A percentile compares a stretch with the other conserved stretches of the same genome.
These are phyloP conservation scores for Paramuricea clavata DNA, from an alignment of 92 coral and sea anemone genomes.

Conservation along the genomic window DNA sequence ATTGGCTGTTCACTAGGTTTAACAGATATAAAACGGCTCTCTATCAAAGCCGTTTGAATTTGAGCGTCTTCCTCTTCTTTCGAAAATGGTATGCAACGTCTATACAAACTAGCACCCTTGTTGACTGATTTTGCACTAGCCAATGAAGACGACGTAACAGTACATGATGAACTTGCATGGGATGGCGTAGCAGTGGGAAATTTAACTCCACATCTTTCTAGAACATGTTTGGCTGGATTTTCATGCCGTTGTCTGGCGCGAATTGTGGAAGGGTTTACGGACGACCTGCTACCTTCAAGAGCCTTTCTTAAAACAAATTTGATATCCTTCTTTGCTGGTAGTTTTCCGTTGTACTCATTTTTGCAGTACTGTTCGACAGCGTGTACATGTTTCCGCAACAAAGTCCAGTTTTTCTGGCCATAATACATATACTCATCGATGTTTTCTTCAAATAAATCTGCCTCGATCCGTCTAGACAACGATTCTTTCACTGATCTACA, in stretches of 20 bases:
- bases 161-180: not conserved
- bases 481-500: slow-evolving; percentile 17
- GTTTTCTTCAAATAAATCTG: slow-evolving; percentile 26
- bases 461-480: slow-evolving; percentile 24
- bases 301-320: not conserved
- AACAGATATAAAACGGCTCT: not conserved
- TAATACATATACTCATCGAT: slow-evolving; percentile 35
- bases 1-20: not conserved
- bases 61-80: not conserved
- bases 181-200: not conserved
- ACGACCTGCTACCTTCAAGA: not conserved
- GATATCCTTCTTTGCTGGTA: slow-evolving; percentile 6
- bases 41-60: not conserved
- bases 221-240: not conserved
- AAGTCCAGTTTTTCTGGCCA: slow-evolving; percentile 45
- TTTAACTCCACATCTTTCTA: not conserved
- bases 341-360: not conserved
- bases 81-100: not conserved
- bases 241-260: not conserved
- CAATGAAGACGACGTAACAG: not conserved
- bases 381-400: slow-evolving; percentile 51
- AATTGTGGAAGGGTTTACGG: not conserved
- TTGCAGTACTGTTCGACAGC: slow-evolving; percentile 34
- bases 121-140: no score
- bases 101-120: no score